Conservation (phyloP, 2,888 invertebrate genomes). For the Idaea dimidiata region DNA sequence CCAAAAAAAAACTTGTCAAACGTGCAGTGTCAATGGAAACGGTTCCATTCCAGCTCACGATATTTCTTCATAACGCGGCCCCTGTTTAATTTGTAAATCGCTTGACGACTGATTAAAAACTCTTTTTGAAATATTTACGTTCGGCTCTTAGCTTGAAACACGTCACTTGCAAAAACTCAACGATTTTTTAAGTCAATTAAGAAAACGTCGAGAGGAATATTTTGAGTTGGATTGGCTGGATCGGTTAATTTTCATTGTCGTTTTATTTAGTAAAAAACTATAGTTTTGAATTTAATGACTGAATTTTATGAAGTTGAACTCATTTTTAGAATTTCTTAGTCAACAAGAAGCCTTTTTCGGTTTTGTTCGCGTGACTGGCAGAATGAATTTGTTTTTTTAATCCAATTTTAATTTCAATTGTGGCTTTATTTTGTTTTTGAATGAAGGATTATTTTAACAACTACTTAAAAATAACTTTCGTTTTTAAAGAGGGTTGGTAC, state of each 20-base stretch:
- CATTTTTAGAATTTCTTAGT: neutral
- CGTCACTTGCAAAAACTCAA: conserved; percentile 19
- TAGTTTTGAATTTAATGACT: neutral
- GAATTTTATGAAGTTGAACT: neutral
- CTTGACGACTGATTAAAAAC: conserved; percentile 80
- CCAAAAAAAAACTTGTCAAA: neutral
- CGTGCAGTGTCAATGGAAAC: conserved; percentile 45
- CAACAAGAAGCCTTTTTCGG: no score
- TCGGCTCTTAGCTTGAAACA: conserved; percentile 26
- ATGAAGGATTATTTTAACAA: no score
- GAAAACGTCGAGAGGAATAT: conserved; percentile 8
- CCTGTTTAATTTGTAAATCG: conserved; percentile 80
- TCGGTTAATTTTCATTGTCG: neutral
- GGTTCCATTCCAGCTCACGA: conserved; percentile 42
- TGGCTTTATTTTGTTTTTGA: no score
- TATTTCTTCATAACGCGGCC: conserved; percentile 78
- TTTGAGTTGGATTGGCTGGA: neutral
- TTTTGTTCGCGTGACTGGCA: no score
- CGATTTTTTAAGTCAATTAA: conserved; percentile 19
- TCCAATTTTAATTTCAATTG: no score
- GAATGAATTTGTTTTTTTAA: no score
- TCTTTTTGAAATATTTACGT: conserved; percentile 75
- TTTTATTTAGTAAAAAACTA: neutral
- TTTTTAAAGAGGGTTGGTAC: no score
- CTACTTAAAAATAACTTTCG: no score